Evolutionary conservation across 30 jellyfish, hydroid and myxozoan genomes (phyloP).

Genomic region (Nemopilema nomurai): DNA sequence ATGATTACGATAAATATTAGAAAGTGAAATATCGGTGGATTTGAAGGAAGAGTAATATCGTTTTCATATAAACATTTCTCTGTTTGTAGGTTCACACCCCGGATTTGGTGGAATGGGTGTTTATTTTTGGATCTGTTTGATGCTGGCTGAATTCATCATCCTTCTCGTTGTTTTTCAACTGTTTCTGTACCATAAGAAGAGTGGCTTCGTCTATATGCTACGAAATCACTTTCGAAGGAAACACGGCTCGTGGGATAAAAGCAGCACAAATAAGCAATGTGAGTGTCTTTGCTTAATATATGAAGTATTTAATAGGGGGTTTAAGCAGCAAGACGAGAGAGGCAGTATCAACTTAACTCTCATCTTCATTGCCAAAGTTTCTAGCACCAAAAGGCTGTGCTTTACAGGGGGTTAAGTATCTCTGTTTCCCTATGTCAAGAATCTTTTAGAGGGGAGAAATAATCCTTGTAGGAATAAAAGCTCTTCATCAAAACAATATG

Average conservation of each 20-base stretch:
- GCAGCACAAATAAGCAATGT: neutral
- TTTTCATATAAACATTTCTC: neutral
- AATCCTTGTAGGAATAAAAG: too few species aligned
- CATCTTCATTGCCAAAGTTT: too few species aligned
- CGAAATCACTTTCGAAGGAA: neutral
- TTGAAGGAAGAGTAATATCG: neutral
- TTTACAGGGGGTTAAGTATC: too few species aligned
- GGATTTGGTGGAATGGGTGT: neutral
- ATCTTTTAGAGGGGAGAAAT: too few species aligned
- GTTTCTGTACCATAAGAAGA: conserved; percentile 26
- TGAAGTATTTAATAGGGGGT: too few species aligned
- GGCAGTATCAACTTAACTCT: too few species aligned
- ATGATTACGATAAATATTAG: neutral
- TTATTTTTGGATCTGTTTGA: conserved; percentile 42
- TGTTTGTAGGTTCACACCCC: neutral
- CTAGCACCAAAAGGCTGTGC: too few species aligned
- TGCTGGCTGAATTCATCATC: conserved; percentile 43
- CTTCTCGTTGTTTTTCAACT: conserved; percentile 21
- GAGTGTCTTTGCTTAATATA: neutral
- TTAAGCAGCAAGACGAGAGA: too few species aligned
- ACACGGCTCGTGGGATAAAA: neutral
- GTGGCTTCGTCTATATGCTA: conserved; percentile 24
- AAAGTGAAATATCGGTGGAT: neutral
- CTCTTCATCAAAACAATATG: too few species aligned
- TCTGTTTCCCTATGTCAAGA: too few species aligned